Conservation (phyloP, 2,888 invertebrate species). For the Drosophila hawaiiensis region DNA sequence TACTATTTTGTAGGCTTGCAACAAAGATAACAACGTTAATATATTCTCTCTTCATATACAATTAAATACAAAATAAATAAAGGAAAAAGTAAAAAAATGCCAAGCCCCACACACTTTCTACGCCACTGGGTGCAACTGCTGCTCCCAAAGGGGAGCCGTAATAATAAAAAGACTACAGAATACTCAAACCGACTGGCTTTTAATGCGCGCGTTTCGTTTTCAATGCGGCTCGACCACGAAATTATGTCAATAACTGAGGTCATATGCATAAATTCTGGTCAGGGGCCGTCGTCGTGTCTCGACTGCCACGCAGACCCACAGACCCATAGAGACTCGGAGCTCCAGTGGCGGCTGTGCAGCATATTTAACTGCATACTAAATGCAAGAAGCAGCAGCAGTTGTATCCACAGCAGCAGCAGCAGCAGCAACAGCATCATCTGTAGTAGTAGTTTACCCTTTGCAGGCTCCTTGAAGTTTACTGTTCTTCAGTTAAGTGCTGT, state of each 20-base stretch:
- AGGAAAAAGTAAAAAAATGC: too few species aligned
- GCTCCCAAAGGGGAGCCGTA: slow-evolving; percentile 8
- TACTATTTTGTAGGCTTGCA: not conserved
- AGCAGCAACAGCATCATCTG: slow-evolving; percentile 6
- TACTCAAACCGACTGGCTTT: slow-evolving; percentile 31
- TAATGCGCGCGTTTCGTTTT: slow-evolving; percentile 71
- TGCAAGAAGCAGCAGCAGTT: slow-evolving; percentile 31
- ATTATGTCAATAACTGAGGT: slow-evolving; percentile 81
- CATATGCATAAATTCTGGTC: slow-evolving; percentile 78
- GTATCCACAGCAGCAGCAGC: not conserved
- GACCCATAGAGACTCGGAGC: slow-evolving; percentile 62
- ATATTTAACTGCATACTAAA: slow-evolving; percentile 73
- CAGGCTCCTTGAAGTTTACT: not conserved
- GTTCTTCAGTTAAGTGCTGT: slow-evolving; percentile 2
- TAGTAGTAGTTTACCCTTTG: slow-evolving; percentile 14
- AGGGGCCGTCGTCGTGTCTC: slow-evolving; percentile 62
- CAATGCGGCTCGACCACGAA: slow-evolving; percentile 68
- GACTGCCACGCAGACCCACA: slow-evolving; percentile 68
- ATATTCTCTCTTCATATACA: not conserved
- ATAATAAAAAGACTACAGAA: slow-evolving; percentile 1
- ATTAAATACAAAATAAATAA: not conserved
- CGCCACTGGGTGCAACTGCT: slow-evolving; percentile 19
- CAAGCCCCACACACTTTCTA: not conserved
- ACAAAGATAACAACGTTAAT: not conserved
- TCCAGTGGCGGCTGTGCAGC: slow-evolving; percentile 25